Evolutionary conservation across 1,140 invertebrate species (phyloP).

Genomic region (Drosophila ambigua): DNA sequence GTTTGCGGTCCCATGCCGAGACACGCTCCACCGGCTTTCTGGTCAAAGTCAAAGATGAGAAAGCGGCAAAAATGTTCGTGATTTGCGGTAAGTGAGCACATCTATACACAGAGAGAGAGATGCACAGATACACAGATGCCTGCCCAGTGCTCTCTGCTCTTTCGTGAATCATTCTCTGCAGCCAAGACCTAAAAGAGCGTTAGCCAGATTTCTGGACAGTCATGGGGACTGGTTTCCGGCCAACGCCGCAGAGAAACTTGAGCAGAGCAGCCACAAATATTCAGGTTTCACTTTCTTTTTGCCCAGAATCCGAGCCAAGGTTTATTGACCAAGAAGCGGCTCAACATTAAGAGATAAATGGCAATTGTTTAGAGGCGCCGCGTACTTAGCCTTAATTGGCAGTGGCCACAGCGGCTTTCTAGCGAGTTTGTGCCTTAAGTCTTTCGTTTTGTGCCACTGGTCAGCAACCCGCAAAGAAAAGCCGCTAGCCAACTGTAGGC

Average conservation of each 20-base stretch:
- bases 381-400: conserved; percentile 38
- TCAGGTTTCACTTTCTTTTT: conserved; percentile 75
- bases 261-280: conserved; percentile 15
- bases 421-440: conserved; percentile 68
- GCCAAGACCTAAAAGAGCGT: conserved; percentile 25
- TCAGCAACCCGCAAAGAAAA: conserved; percentile 34
- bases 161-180: conserved; percentile 9
- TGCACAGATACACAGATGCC: conserved; percentile 2
- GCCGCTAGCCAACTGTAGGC: conserved; percentile 20
- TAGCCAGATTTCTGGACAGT: conserved; percentile 47
- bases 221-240: conserved; percentile 67
- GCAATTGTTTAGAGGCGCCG: background rate
- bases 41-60: conserved; percentile 61
- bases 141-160: conserved; percentile 9
- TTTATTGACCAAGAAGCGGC: conserved; percentile 58
- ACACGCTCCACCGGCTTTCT: conserved; percentile 48
- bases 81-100: conserved; percentile 52
- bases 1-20: conserved; percentile 43
- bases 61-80: conserved; percentile 58
- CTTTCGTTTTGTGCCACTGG: conserved; percentile 57
- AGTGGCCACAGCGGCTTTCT: conserved; percentile 47
- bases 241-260: conserved; percentile 60
- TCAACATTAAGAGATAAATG: conserved; percentile 28
- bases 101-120: conserved; percentile 3
- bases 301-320: conserved; percentile 63